Percentiles rank a stretch among this genome's conserved stretches.
Evolutionary conservation across 2,797 vertebrate genomes (phyloP).

Genomic region (Gobionotothen gibberifrons): DNA sequence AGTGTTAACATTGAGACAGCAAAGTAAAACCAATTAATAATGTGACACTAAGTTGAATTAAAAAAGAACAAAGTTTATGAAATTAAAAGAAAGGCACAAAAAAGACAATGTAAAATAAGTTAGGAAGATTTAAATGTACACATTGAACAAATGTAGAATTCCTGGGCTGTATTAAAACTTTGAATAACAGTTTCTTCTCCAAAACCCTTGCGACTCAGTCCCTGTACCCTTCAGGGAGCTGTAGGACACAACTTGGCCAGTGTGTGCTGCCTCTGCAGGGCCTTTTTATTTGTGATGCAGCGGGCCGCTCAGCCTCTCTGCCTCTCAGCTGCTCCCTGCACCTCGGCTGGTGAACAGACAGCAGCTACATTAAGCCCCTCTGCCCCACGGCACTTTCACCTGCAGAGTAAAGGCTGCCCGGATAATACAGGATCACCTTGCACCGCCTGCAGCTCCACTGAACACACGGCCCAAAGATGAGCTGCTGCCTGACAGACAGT

Average conservation of each 20-base stretch:
- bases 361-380: constrained; percentile 49
- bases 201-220: constrained; percentile 2
- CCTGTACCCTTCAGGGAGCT: constrained; percentile 16
- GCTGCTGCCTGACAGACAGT: constrained; percentile 25
- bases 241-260: constrained; percentile 41
- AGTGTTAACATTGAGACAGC: neutral
- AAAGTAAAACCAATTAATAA: neutral
- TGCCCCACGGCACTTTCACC: constrained; percentile 72
- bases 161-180: constrained; percentile 9
- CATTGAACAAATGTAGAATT: neutral
- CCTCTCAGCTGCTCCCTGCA: constrained; percentile 39
- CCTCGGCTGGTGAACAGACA: constrained; percentile 41
- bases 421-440: constrained; percentile 74
- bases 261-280: constrained; percentile 3
- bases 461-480: constrained; percentile 45
- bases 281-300: constrained; percentile 45
- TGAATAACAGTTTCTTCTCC: constrained; percentile 25
- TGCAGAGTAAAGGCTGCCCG: constrained; percentile 55
- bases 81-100: neutral
- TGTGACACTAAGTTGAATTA: neutral
- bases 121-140: neutral
- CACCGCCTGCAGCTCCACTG: constrained; percentile 60
- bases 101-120: neutral
- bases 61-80: neutral
- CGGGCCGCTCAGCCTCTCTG: constrained; percentile 25